phyloP scores from a whole-genome alignment of 1,140 invertebrate genomes.

The Drosophila bocki region DNA sequence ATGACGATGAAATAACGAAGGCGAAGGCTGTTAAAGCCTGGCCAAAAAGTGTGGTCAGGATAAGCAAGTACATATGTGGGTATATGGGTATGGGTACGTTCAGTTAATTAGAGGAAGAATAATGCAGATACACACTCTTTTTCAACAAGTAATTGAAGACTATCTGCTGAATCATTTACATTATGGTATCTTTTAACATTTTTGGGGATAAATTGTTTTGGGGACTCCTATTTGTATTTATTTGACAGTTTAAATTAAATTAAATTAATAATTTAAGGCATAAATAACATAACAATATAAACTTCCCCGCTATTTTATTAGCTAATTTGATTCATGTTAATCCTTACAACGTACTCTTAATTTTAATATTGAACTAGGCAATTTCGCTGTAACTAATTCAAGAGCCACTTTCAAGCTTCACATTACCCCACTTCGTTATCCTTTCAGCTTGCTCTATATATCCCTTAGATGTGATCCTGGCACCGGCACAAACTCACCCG shows the following conservation, averaged over 20 bases:
- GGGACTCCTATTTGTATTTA: not conserved
- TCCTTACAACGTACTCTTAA: not conserved
- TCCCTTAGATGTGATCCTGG: constrained; percentile 19
- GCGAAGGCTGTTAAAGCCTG: constrained; percentile 46
- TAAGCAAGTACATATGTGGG: not conserved
- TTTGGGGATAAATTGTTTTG: constrained; percentile 16
- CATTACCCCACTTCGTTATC: not conserved
- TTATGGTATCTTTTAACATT: constrained; percentile 20
- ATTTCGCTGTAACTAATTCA: constrained; percentile 3
- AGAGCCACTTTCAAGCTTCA: not conserved
- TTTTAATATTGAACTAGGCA: not conserved
- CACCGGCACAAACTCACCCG: constrained; percentile 67
- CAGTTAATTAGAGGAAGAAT: constrained; percentile 74
- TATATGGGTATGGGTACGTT: constrained; percentile 40
- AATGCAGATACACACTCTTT: constrained; percentile 48
- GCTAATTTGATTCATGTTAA: not conserved
- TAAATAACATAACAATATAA: no score
- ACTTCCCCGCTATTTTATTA: no score
- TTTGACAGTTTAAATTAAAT: not conserved
- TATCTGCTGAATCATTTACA: constrained; percentile 13
- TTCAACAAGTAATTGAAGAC: constrained; percentile 8
- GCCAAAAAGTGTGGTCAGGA: constrained; percentile 35
- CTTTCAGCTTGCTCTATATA: not conserved
- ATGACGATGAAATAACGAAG: constrained; percentile 70
- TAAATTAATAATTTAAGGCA: not conserved